phyloP scores from a whole-genome alignment of 2,113 vertebrate species.

The Salvelinus fontinalis region DNA sequence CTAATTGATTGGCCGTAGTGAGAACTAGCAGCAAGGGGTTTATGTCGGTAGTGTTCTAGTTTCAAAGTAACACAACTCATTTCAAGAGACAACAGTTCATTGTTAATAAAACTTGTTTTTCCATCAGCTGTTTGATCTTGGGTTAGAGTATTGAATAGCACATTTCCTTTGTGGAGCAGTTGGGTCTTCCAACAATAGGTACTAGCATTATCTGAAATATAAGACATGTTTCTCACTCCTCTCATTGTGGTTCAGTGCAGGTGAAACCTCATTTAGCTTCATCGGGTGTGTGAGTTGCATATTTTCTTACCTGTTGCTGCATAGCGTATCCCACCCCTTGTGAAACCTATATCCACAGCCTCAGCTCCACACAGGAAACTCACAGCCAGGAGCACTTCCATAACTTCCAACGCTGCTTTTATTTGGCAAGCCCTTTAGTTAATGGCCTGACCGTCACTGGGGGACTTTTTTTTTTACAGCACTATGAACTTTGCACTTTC shows the following conservation, averaged over 20 bases:
- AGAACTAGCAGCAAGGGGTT: slow-evolving; percentile 30
- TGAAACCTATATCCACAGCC: slow-evolving; percentile 14
- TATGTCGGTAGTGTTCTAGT: slow-evolving; percentile 44
- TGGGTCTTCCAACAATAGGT: slow-evolving; percentile 29
- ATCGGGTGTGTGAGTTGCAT: neutral
- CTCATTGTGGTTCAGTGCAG: slow-evolving; percentile 3
- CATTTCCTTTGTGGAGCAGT: slow-evolving; percentile 28
- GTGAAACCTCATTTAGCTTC: no score
- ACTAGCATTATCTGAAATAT: slow-evolving; percentile 28
- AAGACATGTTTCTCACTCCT: slow-evolving; percentile 5
- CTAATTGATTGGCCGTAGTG: slow-evolving; percentile 30
- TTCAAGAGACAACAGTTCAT: slow-evolving; percentile 25
- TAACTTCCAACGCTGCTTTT: slow-evolving; percentile 30
- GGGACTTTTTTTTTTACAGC: slow-evolving; percentile 38
- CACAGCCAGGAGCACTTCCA: slow-evolving; percentile 22
- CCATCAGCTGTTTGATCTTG: no score
- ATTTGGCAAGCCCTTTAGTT: slow-evolving; percentile 37
- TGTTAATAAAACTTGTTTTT: slow-evolving; percentile 11
- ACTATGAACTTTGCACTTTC: slow-evolving; percentile 23
- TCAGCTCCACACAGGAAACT: no score
- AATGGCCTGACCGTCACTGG: slow-evolving; percentile 33
- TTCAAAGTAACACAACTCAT: no score
- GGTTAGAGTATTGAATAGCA: slow-evolving; percentile 11
- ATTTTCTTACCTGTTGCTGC: slow-evolving; percentile 1
- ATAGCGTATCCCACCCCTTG: slow-evolving; percentile 17